Evolutionary conservation across 1,140 invertebrate genomes (phyloP), one percentile per base, ranked within the genome.

Genomic region (Pollicipes pollicipes): DNA sequence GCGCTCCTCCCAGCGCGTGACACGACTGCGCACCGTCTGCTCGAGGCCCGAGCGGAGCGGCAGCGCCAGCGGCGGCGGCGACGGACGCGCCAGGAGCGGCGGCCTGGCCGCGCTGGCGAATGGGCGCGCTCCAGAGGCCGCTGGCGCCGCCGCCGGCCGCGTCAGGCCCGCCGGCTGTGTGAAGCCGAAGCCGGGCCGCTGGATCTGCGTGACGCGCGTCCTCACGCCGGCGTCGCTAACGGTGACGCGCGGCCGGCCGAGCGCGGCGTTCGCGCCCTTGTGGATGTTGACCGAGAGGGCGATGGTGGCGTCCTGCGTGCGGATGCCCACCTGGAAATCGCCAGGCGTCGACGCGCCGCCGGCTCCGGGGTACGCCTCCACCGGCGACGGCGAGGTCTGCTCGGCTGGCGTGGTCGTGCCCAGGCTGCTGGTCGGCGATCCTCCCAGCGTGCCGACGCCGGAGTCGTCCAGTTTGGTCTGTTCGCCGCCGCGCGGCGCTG

Each of bases 231-330:
- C 63, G 63, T 24, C 63, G 63, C 24, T 8, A 27, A 64, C 63
- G 63, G 63, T 64, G 6, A 64, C 63, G 6, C 24, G 63, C 63
- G 63, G 63, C 63, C 63, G 63, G 6, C 24, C 24, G 8, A 24
- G 63, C 63, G 21, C 24, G 6, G 63, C 4, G 24, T 27, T 27
- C 24, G 6, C 63, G 63, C 63, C 63, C 24, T 27, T 27, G 24
- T 27, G 24, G n/a, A 64, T 64, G 63, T 64, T 64, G n/a, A 64
- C 63, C 63, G 63, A 64, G 21, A 64, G 63, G n/a, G 63, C 63
- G 63, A 64, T 64, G 24, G 63, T 26, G 6, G 63, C n/a, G 6
- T 21, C 63, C 6, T 4, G 3, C 63, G 63, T 27, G 3, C 24
- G 24, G 6, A 64, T 64, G 8, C 63, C 63, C 8, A 64, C 63